Evolutionary conservation across 2,113 vertebrate genomes (phyloP).

Genomic region (Puntigrus tetrazona): DNA sequence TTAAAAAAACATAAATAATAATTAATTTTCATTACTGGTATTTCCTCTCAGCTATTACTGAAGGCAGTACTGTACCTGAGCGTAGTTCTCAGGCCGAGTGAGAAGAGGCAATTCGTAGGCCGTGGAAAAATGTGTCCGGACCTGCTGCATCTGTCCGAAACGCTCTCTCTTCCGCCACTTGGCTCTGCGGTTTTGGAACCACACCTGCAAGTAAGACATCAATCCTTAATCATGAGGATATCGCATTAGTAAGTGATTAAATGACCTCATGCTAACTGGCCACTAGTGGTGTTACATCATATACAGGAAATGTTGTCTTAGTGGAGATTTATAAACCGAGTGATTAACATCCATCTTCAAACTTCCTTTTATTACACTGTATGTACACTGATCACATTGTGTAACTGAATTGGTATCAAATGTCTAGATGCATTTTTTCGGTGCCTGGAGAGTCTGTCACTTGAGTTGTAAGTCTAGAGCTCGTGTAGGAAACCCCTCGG

Average conservation of each 20-base stretch:
- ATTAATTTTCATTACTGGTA: not conserved
- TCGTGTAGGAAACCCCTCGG: constrained; percentile 4
- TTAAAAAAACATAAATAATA: too few species aligned
- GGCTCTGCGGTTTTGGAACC: constrained; percentile 97
- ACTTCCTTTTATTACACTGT: not conserved
- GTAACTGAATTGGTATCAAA: constrained; percentile 14
- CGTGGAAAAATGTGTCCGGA: constrained; percentile 95
- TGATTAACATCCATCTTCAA: not conserved
- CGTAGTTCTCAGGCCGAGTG: constrained; percentile 93
- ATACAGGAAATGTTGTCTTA: constrained; percentile 16
- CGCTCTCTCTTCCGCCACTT: constrained; percentile 98
- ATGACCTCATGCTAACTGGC: not conserved
- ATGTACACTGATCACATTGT: not conserved
- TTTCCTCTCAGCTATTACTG: not conserved
- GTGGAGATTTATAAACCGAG: not conserved
- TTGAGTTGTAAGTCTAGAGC: constrained; percentile 22
- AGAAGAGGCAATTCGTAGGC: constrained; percentile 94
- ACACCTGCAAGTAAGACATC: constrained; percentile 80
- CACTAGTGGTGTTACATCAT: constrained; percentile 1
- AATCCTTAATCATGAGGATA: not conserved
- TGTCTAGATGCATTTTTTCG: not conserved
- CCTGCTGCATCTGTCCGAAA: constrained; percentile 99
- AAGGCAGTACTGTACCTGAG: constrained; percentile 80
- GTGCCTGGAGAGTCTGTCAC: constrained; percentile 10
- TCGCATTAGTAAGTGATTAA: constrained; percentile 1